A percentile compares a stretch with the other conserved stretches of the same genome.
Conservation (phyloP, 2,113 vertebrate species). For the Amphiprion ocellaris region DNA sequence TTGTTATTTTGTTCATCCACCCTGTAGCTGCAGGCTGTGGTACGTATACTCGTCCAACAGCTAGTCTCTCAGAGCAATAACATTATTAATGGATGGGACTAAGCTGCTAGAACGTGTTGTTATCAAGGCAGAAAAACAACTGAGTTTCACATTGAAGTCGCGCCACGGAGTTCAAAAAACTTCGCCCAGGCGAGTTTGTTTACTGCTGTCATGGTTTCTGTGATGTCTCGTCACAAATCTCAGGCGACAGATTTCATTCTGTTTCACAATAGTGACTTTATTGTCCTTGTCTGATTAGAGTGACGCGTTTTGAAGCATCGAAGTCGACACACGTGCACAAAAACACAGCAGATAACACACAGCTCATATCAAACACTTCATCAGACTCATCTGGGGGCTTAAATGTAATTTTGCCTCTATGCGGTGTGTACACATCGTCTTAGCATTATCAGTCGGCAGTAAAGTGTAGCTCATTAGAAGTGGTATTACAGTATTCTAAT, state of each 20-base stretch:
- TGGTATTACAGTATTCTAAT: conserved; percentile 59
- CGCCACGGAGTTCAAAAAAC: neutral
- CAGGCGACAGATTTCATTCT: too few relatives aligned
- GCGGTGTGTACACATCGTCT: conserved; percentile 47
- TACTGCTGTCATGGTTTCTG: too few relatives aligned
- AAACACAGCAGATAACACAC: neutral
- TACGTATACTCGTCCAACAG: neutral
- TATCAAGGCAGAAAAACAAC: neutral
- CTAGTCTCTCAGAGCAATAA: conserved; percentile 16
- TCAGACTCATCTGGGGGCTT: conserved; percentile 35
- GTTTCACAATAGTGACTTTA: too few relatives aligned
- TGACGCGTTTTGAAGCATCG: too few relatives aligned
- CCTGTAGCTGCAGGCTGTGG: conserved; percentile 20
- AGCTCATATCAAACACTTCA: conserved; percentile 42
- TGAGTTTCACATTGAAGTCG: neutral
- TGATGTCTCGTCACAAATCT: too few relatives aligned
- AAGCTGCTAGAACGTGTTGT: neutral
- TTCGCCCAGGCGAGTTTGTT: neutral
- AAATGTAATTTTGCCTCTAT: conserved; percentile 36
- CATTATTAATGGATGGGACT: conserved; percentile 36
- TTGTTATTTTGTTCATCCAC: conserved; percentile 28
- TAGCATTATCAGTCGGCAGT: conserved; percentile 41
- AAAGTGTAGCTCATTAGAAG: conserved; percentile 59
- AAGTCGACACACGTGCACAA: too few relatives aligned
- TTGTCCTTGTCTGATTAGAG: too few relatives aligned